Percentiles rank a stretch among this genome's conserved stretches.
phyloP scores from a whole-genome alignment of 2,888 invertebrate species.

The Eristalinus aeneus region DNA sequence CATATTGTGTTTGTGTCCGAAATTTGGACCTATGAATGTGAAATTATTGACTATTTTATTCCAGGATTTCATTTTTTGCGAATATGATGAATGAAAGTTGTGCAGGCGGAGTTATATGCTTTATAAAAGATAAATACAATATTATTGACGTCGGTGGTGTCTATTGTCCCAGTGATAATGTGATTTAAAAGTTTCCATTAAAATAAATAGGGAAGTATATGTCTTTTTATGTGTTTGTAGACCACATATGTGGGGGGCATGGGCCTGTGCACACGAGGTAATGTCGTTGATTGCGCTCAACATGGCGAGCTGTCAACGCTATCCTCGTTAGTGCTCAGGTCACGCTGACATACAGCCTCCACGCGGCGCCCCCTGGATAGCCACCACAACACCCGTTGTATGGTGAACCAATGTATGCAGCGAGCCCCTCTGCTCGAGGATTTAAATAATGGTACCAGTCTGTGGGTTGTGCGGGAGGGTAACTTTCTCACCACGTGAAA shows the following conservation, averaged over 20 bases:
- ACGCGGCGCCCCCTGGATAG: no score
- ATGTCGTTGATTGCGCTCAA: no score
- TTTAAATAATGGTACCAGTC: no score
- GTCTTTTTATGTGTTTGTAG: neutral
- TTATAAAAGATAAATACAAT: neutral
- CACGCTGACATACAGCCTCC: no score
- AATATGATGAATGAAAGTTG: neutral
- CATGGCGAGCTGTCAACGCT: no score
- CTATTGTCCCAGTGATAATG: neutral
- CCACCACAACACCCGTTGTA: no score
- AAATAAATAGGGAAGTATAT: neutral
- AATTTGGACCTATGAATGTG: neutral
- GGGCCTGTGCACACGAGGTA: no score
- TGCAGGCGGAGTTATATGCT: neutral
- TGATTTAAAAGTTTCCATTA: neutral
- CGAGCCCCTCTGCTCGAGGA: no score
- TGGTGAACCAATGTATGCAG: no score
- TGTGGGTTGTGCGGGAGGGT: no score
- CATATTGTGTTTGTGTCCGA: neutral
- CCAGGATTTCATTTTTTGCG: neutral
- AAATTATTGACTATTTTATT: neutral
- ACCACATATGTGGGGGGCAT: conserved; percentile 9
- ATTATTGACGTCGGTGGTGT: neutral
- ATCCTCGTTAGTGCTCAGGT: no score
- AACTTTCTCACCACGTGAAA: no score